A percentile compares a stretch with the other conserved stretches of the same genome.
These are phyloP conservation scores for silkworm (Bombyx mori) DNA, from an alignment of 1,140 invertebrate genomes.

Conservation along the genomic window ASM3026992v2 NC_085109.1:7777001-7777500, in stretches of 20 bases:
- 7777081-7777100: too few species aligned
- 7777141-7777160: neutral
- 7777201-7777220: conserved; percentile 1
- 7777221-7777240: conserved; percentile 8
- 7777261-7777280: conserved; percentile 20
- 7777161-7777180: neutral
- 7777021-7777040: too few species aligned
- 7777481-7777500: too few species aligned
- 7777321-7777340: conserved; percentile 17
- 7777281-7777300: conserved; percentile 15
- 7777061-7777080: too few species aligned
- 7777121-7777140: too few species aligned
- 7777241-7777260: conserved; percentile 12
- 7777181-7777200: conserved; percentile 7
- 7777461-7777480: too few species aligned
- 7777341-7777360: conserved; percentile 19
- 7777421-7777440: neutral
- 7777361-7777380: conserved; percentile 12
- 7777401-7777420: conserved; percentile 1
- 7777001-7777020: too few species aligned
- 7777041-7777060: too few species aligned
- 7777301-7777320: conserved; percentile 3
- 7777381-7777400: conserved; percentile 2
- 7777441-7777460: too few species aligned
- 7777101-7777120: too few species aligned